Conservation (phyloP, 2,113 vertebrate species). For the Galbula dea region DNA sequence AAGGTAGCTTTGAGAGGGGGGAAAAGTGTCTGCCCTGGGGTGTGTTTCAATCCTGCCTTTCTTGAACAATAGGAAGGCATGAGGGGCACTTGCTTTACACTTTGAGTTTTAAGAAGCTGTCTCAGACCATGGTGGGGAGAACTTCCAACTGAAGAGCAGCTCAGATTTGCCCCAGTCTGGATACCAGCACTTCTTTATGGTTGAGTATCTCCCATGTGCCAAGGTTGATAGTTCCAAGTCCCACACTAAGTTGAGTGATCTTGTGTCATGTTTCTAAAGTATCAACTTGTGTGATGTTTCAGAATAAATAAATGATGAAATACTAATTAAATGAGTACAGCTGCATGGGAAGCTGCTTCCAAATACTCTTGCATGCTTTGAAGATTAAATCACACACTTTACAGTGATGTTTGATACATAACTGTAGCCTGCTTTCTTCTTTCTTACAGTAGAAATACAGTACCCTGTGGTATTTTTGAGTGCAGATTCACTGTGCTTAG, state of each 20-base stretch:
- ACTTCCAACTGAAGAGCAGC: slow-evolving; percentile 63
- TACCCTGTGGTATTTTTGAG: not conserved
- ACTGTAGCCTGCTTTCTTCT: slow-evolving; percentile 9
- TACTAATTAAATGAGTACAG: slow-evolving; percentile 61
- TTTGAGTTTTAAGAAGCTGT: not conserved
- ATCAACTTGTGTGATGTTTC: slow-evolving; percentile 67
- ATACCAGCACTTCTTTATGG: slow-evolving; percentile 75
- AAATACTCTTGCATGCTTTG: slow-evolving; percentile 28
- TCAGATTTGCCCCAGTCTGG: slow-evolving; percentile 73
- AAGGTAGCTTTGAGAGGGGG: not conserved
- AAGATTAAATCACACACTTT: slow-evolving; percentile 35
- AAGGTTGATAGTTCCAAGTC: slow-evolving; percentile 74
- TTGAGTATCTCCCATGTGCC: slow-evolving; percentile 73
- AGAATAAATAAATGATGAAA: slow-evolving; percentile 72
- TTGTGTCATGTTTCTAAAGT: slow-evolving; percentile 71
- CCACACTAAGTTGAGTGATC: slow-evolving; percentile 76
- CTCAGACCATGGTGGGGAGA: slow-evolving; percentile 45
- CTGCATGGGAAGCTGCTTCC: slow-evolving; percentile 45
- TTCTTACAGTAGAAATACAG: not conserved
- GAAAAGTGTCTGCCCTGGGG: not conserved
- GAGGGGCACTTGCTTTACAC: not conserved
- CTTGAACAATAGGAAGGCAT: not conserved
- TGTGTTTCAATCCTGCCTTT: too few relatives aligned
- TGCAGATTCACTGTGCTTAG: not conserved
- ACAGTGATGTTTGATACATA: not conserved